phyloP scores from a whole-genome alignment of 2,888 invertebrate species.

The Sarcophaga subvicina region DNA sequence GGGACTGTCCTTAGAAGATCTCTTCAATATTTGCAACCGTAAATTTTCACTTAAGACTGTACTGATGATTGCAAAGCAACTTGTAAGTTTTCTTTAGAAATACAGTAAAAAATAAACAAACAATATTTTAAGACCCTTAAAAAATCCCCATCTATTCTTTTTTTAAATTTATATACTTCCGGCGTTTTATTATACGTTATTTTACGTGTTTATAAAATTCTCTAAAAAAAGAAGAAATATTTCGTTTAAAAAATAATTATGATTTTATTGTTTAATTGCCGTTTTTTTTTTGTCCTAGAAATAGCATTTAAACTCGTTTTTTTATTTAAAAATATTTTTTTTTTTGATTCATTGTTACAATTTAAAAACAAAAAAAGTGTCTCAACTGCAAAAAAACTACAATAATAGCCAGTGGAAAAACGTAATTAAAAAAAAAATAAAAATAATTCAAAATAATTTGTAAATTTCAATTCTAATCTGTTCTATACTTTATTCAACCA shows the following conservation, averaged over 20 bases:
- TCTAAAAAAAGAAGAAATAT: background rate
- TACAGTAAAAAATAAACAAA: conserved; percentile 44
- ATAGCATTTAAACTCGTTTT: conserved; percentile 8
- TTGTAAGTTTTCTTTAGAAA: conserved; percentile 86
- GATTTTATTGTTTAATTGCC: conserved; percentile 40
- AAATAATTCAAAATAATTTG: conserved; percentile 57
- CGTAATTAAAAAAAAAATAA: conserved; percentile 25
- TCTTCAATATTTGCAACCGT: conserved; percentile 99
- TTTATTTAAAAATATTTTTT: conserved; percentile 30
- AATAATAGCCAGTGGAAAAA: background rate
- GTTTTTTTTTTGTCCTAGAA: conserved; percentile 43
- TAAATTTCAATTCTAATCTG: conserved; percentile 41
- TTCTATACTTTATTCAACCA: conserved; percentile 8
- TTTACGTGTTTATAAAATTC: conserved; percentile 29
- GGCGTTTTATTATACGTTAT: background rate
- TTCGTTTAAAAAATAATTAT: conserved; percentile 37
- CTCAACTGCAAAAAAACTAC: conserved; percentile 75
- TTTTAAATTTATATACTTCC: conserved; percentile 1
- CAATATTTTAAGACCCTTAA: conserved; percentile 15
- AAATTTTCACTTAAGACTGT: conserved; percentile 99
- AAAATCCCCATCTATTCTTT: conserved; percentile 8
- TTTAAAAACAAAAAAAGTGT: conserved; percentile 74
- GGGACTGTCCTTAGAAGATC: conserved; percentile 99
- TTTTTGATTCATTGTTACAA: conserved; percentile 40
- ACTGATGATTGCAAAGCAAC: conserved; percentile 98